Conservation (phyloP, 2,113 vertebrate species). For the Pseudopodoces humilis region DNA sequence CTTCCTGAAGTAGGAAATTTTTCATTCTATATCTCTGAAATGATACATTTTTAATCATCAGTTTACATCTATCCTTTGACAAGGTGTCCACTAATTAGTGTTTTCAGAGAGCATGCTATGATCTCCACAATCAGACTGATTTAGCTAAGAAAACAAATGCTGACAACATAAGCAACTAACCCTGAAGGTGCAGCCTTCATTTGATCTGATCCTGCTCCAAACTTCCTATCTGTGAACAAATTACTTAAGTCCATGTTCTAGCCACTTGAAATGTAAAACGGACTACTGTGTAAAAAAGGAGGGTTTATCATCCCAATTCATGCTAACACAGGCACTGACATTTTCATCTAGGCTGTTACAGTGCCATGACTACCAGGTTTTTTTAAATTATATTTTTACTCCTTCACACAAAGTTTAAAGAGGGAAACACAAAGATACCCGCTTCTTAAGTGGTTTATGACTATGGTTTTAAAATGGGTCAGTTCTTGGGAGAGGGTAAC, state of each 20-base stretch:
- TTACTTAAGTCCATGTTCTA: neutral
- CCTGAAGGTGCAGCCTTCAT: neutral
- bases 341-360: neutral
- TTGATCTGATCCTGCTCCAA: neutral
- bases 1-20: neutral
- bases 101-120: neutral
- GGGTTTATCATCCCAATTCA: neutral
- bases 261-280: neutral
- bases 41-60: neutral
- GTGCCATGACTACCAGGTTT: neutral
- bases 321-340: neutral
- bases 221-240: neutral
- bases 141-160: neutral
- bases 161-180: neutral
- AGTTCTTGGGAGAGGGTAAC: neutral
- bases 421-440: neutral
- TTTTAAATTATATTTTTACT: neutral
- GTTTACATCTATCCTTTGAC: neutral
- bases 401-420: neutral
- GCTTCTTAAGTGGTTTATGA: neutral
- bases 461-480: neutral
- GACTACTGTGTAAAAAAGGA: neutral
- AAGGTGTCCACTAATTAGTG: neutral
- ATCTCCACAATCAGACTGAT: neutral
- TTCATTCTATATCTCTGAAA: neutral